Percentiles rank a stretch among this genome's conserved stretches.
phyloP scores from a whole-genome alignment of 2,888 invertebrate genomes.

The Mythimna lalbum region DNA sequence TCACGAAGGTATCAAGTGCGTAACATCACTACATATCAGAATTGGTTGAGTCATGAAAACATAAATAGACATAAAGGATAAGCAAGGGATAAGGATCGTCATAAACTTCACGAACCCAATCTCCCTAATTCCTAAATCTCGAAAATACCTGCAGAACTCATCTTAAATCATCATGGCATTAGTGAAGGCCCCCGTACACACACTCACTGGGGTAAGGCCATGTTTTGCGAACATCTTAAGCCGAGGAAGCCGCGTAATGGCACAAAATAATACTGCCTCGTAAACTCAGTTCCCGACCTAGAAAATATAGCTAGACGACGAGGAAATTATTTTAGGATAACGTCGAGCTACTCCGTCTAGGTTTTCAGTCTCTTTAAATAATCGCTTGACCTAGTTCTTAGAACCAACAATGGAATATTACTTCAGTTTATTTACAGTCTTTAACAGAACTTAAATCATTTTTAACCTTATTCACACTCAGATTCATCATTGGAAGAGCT shows the following conservation, averaged over 20 bases:
- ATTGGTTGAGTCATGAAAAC: background rate
- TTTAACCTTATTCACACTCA: background rate
- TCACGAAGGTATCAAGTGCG: background rate
- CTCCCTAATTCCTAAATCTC: slow-evolving; percentile 36
- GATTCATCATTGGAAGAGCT: background rate
- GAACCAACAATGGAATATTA: too few relatives aligned
- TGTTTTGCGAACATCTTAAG: slow-evolving; percentile 47
- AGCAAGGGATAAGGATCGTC: slow-evolving; percentile 8
- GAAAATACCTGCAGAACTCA: slow-evolving; percentile 21
- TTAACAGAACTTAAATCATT: background rate
- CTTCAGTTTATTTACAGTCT: slow-evolving; percentile 2
- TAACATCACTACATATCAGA: background rate
- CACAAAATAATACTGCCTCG: slow-evolving; percentile 45
- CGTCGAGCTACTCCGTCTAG: background rate
- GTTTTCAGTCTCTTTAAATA: slow-evolving; percentile 22
- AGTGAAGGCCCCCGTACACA: slow-evolving; percentile 25
- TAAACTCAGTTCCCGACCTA: slow-evolving; percentile 36
- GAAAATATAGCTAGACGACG: slow-evolving; percentile 27
- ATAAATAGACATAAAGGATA: background rate
- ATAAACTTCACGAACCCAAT: slow-evolving; percentile 34
- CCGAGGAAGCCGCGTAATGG: slow-evolving; percentile 30
- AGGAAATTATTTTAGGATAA: slow-evolving; percentile 43
- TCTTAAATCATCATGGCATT: slow-evolving; percentile 42
- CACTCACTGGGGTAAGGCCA: slow-evolving; percentile 6
- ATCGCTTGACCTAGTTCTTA: slow-evolving; percentile 20